phyloP scores from a whole-genome alignment of 2,113 vertebrate species.

The Enhydra lutris region DNA sequence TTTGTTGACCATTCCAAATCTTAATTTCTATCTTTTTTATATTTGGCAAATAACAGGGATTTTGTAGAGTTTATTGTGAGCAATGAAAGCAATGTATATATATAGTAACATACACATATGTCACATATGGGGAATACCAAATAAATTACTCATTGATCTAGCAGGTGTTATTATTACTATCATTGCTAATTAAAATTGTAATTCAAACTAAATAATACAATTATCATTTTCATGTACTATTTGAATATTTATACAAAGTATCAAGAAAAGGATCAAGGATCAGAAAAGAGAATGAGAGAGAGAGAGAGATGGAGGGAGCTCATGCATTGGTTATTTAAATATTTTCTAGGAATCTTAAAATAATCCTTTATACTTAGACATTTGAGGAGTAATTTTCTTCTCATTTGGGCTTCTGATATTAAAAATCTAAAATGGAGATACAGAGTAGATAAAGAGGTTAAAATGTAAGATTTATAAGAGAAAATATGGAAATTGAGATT shows the following conservation, averaged over 20 bases:
- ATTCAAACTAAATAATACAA: neutral
- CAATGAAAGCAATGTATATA: neutral
- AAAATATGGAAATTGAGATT: neutral
- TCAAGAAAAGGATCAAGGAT: neutral
- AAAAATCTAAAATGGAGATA: neutral
- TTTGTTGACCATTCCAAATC: neutral
- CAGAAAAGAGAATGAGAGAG: neutral
- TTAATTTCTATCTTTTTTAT: neutral
- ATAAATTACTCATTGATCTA: neutral
- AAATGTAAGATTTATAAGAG: neutral
- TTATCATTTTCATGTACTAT: neutral
- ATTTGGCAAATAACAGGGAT: neutral
- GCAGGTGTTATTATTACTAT: neutral
- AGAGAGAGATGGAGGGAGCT: neutral
- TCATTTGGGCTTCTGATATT: neutral
- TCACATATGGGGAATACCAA: neutral
- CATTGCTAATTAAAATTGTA: neutral
- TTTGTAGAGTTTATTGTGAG: neutral
- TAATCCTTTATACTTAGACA: neutral
- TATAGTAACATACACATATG: neutral
- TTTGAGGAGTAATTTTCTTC: neutral
- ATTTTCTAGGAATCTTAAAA: neutral
- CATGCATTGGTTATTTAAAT: neutral
- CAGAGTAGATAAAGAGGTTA: neutral
- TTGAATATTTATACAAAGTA: neutral